A percentile compares a stretch with the other conserved stretches of the same genome.
Evolutionary conservation across 2,888 invertebrate genomes (phyloP).

Genomic region (Thumatha senex): DNA sequence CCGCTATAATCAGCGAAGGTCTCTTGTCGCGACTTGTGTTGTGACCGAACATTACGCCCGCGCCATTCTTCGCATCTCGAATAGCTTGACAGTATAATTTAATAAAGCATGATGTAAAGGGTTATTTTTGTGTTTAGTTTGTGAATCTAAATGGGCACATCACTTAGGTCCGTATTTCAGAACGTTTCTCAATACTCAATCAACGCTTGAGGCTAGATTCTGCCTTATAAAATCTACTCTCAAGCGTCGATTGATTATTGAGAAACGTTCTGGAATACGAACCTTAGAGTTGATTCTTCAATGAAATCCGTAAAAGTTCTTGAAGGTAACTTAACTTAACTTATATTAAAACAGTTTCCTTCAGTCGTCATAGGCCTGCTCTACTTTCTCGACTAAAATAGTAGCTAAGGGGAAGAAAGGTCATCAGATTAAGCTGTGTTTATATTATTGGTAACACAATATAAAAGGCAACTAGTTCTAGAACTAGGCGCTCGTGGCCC

Average conservation of each 20-base stretch:
- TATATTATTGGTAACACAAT: too few species aligned
- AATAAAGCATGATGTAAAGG: constrained; percentile 51
- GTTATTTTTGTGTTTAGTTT: constrained; percentile 28
- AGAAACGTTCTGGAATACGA: too few species aligned
- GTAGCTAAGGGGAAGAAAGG: constrained; percentile 14
- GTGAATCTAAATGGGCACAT: constrained; percentile 13
- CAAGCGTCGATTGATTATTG: too few species aligned
- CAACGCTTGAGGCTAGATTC: too few species aligned
- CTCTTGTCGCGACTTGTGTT: constrained; percentile 46
- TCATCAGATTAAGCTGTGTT: too few species aligned
- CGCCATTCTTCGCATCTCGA: constrained; percentile 37
- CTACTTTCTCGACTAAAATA: constrained; percentile 11
- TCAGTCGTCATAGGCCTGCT: constrained; percentile 15
- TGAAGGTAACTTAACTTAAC: too few species aligned
- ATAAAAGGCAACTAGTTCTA: constrained; percentile 9
- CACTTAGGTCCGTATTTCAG: too few species aligned
- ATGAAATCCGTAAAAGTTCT: too few species aligned
- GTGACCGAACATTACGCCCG: constrained; percentile 40
- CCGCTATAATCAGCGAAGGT: constrained; percentile 75
- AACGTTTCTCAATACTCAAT: too few species aligned
- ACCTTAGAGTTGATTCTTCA: too few species aligned
- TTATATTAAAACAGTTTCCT: constrained; percentile 1
- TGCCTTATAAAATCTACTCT: too few species aligned
- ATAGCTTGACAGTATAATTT: constrained; percentile 35
- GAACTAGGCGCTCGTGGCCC: too few species aligned